These are phyloP conservation scores for Scomber scombrus DNA, from an alignment of 2,113 vertebrate genomes.

Conservation along the genomic window DNA sequence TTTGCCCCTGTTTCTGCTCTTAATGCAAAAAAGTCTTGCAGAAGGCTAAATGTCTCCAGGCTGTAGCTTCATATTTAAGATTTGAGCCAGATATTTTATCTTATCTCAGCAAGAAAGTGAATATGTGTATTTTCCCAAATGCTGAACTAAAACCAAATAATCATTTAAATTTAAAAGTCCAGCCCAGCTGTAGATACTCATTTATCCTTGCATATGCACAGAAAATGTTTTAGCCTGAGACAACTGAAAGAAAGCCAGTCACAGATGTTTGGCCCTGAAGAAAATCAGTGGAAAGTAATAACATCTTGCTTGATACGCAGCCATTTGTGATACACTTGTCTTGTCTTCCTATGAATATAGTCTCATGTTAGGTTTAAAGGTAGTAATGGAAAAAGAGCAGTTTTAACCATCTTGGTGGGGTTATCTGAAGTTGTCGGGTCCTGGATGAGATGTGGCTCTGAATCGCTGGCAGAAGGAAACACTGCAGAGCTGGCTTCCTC, in stretches of 20 bases:
- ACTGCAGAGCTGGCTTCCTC: conserved; percentile 5
- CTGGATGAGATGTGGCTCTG: conserved; percentile 25
- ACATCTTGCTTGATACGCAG: not conserved
- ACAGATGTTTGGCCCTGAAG: too few species aligned
- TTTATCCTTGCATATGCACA: not conserved
- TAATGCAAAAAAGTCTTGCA: too few species aligned
- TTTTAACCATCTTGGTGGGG: not conserved
- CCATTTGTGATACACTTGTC: not conserved
- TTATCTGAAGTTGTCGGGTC: conserved; percentile 10
- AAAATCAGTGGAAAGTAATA: too few species aligned
- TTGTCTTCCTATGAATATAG: conserved; percentile 1
- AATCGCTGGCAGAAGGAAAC: not conserved
- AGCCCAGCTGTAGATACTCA: too few species aligned
- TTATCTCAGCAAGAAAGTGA: too few species aligned
- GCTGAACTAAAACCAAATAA: not conserved
- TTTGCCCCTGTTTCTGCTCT: too few species aligned
- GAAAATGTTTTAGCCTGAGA: not conserved
- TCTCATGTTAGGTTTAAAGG: not conserved
- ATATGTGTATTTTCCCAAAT: too few species aligned
- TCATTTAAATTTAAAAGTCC: not conserved
- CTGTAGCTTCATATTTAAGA: too few species aligned
- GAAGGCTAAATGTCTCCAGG: too few species aligned
- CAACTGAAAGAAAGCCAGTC: too few species aligned
- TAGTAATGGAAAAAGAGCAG: not conserved
- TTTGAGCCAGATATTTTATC: too few species aligned